Base-by-base conservation (phyloP, 2,888 invertebrate species). In the Tanypteryx hageni region DNA sequence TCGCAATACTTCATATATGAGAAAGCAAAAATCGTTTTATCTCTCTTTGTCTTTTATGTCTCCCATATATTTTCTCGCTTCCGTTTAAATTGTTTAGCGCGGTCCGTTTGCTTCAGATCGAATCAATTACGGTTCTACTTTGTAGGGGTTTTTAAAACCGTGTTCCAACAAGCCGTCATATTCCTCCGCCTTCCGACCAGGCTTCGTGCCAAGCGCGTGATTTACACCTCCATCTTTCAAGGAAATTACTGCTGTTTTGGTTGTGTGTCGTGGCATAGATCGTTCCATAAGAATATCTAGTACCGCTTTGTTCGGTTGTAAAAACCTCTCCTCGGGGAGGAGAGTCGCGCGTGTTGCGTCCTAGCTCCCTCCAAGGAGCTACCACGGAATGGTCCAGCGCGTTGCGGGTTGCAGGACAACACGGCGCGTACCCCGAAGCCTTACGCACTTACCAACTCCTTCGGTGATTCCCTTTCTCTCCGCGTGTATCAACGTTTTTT, bases 261-360 rank as follows among this genome's bases (percentile, higher is more conserved):
- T 68, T 22, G 68, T 68, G 68, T 68, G 22, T 76, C 7, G 76
- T 27, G 76, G 76, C 27, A 22, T 44, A 76, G 76, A 22, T 76
- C 10, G 76, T 76, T 76, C 76, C 76, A 76, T 76, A 76, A 76
- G 76, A 76, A 76, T 76, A 76, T 76, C 76, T 76, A 27, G 7
- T 76, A 13, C 22, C 22, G 22, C 76, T 76, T 27, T 4, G 27
- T 76, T 13, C 76, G 27, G 76, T 27, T 76, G 76, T 27, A 27
- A 76, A 76, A 76, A 22, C n/a, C 13, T 4, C 76, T 27, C 76
- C 22, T 76, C 76, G 27, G 76, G 8, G 76, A 27, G 4, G 44
- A 3, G 44, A 44, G 76, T 76, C 76, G 18, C 22, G 76, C 27
- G 76, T 22, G 76, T 76, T 76, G 76, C 76, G 76, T 76, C 27